phyloP scores from a whole-genome alignment of 2,113 vertebrate genomes.

The Protomyctophum bolini region DNA sequence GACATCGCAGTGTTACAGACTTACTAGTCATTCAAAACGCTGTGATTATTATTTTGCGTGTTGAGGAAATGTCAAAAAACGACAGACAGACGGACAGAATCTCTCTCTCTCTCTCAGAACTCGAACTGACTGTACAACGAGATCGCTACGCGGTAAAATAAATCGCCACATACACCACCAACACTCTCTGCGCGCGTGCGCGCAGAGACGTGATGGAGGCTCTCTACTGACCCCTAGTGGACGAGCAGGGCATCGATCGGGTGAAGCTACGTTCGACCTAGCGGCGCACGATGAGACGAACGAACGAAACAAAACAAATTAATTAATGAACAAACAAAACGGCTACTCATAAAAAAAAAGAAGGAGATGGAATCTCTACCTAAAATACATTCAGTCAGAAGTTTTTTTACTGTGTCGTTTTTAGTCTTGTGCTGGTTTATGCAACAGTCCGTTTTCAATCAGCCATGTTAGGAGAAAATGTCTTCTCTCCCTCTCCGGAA shows the following conservation, averaged over 20 bases:
- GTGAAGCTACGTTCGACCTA: conserved; percentile 38
- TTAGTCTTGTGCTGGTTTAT: conserved; percentile 84
- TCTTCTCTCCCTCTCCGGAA: conserved; percentile 74
- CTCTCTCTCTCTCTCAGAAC: conserved; percentile 17
- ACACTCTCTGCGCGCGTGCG: no score
- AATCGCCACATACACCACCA: conserved; percentile 9
- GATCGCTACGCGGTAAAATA: neutral
- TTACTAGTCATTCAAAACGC: no score
- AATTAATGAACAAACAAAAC: conserved; percentile 1
- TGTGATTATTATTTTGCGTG: no score
- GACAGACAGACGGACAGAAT: neutral
- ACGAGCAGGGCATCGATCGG: conserved; percentile 37
- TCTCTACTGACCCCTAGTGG: conserved; percentile 57
- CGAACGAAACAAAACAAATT: conserved; percentile 31
- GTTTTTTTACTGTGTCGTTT: conserved; percentile 73
- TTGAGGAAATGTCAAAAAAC: no score
- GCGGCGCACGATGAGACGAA: conserved; percentile 28
- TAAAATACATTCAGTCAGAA: conserved; percentile 85
- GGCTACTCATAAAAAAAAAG: conserved; percentile 40
- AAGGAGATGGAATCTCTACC: conserved; percentile 73
- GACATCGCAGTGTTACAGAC: no score
- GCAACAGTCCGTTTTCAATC: conserved; percentile 88
- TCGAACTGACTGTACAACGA: conserved; percentile 6
- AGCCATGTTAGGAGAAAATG: conserved; percentile 84
- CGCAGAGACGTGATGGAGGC: conserved; percentile 24